These are phyloP conservation scores for Clarias laeviceps DNA, from an alignment of 2,797 vertebrate species.

Conservation along the genomic window DNA sequence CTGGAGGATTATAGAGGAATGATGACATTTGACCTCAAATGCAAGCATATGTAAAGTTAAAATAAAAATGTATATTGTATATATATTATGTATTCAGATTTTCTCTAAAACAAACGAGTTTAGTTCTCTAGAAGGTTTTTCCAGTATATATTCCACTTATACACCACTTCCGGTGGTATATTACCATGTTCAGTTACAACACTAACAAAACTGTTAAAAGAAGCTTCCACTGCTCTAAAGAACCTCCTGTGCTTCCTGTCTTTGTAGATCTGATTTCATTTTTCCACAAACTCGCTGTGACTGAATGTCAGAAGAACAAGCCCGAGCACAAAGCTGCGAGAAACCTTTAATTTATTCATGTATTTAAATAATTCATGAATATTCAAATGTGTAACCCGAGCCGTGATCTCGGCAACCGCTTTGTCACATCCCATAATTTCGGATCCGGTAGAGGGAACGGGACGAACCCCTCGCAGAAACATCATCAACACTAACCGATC, in stretches of 20 bases:
- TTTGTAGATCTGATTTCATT: not conserved
- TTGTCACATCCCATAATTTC: conserved; percentile 5
- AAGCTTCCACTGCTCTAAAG: not conserved
- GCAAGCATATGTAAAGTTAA: too few species aligned
- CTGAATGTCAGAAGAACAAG: not conserved
- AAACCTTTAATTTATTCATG: not conserved
- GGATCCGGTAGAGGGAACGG: not conserved
- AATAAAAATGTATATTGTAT: too few species aligned
- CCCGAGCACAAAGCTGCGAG: not conserved
- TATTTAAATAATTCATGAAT: not conserved
- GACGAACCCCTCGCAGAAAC: not conserved
- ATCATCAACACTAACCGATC: not conserved
- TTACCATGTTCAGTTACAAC: not conserved
- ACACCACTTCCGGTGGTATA: too few species aligned
- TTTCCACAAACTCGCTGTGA: not conserved
- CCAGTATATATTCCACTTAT: not conserved
- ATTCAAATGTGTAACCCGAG: not conserved
- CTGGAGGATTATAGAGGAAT: too few species aligned
- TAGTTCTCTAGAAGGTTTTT: not conserved
- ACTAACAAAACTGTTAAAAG: not conserved
- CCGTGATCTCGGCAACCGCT: not conserved
- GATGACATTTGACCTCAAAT: too few species aligned
- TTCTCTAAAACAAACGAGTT: not conserved
- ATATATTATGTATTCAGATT: not conserved
- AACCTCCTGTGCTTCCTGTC: not conserved